A percentile compares a stretch with the other conserved stretches of the same genome.
Conservation (phyloP, 2,888 invertebrate genomes). For the Cremastinae sp. region DNA sequence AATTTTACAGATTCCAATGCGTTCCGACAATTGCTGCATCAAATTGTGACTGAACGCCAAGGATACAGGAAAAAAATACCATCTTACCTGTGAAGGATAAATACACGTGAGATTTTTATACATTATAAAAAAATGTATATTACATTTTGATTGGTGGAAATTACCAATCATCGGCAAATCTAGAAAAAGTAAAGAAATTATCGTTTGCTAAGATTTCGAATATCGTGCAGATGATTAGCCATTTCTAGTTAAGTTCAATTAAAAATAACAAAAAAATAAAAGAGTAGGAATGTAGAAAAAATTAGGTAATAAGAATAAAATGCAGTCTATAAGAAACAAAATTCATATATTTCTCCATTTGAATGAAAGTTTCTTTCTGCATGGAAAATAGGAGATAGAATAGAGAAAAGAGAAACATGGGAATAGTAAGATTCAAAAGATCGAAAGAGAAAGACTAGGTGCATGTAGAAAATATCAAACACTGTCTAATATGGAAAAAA, state of each 20-base stretch:
- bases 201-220: too few relatives aligned
- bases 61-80: conserved; percentile 13
- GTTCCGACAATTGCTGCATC: conserved; percentile 35
- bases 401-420: too few relatives aligned
- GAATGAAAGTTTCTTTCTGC: conserved; percentile 1
- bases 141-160: too few relatives aligned
- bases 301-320: background rate
- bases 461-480: too few relatives aligned
- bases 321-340: background rate
- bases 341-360: background rate
- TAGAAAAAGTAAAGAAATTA: too few relatives aligned
- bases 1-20: conserved; percentile 57
- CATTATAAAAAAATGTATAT: background rate
- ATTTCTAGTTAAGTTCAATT: too few relatives aligned
- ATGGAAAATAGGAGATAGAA: conserved; percentile 7
- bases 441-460: too few relatives aligned
- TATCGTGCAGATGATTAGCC: too few relatives aligned
- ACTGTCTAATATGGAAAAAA: too few relatives aligned
- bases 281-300: background rate
- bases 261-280: background rate
- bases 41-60: conserved; percentile 53
- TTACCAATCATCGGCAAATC: too few relatives aligned
- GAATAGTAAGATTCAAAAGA: too few relatives aligned
- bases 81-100: conserved; percentile 3
- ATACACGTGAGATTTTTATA: conserved; percentile 38